Evolutionary conservation across 2,113 vertebrate genomes (phyloP).

Genomic region (Jacana jacana): DNA sequence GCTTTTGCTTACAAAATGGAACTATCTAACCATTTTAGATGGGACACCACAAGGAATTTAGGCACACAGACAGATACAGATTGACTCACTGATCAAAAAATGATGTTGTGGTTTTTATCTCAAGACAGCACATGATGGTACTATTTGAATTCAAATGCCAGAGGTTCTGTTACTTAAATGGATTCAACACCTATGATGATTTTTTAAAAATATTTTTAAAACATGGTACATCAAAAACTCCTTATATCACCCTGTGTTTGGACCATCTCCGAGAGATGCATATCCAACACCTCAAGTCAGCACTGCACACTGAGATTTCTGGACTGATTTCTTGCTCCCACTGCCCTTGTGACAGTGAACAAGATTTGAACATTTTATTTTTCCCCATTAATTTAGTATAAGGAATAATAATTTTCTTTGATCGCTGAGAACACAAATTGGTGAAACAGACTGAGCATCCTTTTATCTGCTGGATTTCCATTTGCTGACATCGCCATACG

Average conservation of each 20-base stretch:
- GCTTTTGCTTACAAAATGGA: neutral
- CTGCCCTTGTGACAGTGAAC: neutral
- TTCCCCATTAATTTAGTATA: neutral
- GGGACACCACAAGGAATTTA: neutral
- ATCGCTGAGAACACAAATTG: neutral
- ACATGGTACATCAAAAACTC: neutral
- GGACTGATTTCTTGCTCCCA: neutral
- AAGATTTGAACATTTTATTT: neutral
- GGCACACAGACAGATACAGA: neutral
- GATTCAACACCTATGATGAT: neutral
- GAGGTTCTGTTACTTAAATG: neutral
- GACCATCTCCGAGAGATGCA: neutral
- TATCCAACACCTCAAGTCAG: neutral
- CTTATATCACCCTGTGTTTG: neutral
- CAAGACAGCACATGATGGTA: neutral
- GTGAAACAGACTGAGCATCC: neutral
- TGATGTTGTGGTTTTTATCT: neutral
- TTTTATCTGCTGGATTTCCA: neutral
- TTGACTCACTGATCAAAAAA: neutral
- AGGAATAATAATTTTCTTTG: neutral
- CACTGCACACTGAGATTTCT: neutral
- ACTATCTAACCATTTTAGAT: neutral
- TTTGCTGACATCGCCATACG: neutral
- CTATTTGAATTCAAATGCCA: neutral
- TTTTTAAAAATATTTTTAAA: neutral